Percentiles rank a stretch among this genome's conserved stretches.
phyloP scores from a whole-genome alignment of 1,140 invertebrate genomes.

The Bombus fervidus region DNA sequence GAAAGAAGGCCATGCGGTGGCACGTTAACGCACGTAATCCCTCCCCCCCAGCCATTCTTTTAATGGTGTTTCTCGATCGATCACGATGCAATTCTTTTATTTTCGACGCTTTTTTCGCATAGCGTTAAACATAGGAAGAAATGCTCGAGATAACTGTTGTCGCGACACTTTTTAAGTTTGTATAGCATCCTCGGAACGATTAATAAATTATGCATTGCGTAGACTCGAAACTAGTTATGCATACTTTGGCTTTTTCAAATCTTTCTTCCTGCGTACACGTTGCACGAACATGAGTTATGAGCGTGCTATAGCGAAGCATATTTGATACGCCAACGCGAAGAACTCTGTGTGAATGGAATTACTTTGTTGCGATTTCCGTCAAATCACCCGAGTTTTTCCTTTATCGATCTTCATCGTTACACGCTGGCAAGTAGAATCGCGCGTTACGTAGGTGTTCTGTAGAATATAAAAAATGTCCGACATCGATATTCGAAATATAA shows the following conservation, averaged over 20 bases:
- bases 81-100: neutral
- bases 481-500: too few relatives aligned
- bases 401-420: conserved; percentile 5
- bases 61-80: conserved; percentile 31
- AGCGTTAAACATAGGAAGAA: neutral
- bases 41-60: neutral
- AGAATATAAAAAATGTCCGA: neutral
- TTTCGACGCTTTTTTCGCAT: neutral
- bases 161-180: neutral
- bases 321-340: neutral
- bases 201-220: conserved; percentile 16
- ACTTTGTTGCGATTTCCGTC: conserved; percentile 8
- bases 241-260: neutral
- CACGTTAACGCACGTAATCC: conserved; percentile 40
- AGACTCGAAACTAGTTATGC: neutral
- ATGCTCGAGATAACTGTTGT: neutral
- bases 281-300: neutral
- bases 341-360: conserved; percentile 5
- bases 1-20: conserved; percentile 35
- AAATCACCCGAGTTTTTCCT: conserved; percentile 29
- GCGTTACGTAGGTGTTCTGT: neutral
- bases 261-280: neutral
- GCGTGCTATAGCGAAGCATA: neutral
- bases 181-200: neutral
- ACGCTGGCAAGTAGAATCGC: neutral